Evolutionary conservation across 1,140 invertebrate genomes (phyloP).

Genomic region (Drosophila nikananu): DNA sequence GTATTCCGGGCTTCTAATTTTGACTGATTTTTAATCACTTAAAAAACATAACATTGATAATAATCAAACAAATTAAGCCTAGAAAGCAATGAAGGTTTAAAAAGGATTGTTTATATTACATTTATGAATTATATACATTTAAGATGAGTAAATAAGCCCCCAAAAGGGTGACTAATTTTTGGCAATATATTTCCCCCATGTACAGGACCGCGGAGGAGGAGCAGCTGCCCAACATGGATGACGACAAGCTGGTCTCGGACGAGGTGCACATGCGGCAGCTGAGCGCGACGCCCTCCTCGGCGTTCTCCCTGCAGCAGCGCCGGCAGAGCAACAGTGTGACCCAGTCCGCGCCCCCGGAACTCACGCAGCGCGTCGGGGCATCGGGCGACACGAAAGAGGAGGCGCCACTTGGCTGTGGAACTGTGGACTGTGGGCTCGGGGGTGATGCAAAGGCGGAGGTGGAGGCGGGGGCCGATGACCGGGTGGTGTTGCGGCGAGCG

Average conservation of each 20-base stretch:
- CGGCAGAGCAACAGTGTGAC: constrained; percentile 60
- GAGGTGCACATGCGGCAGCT: constrained; percentile 77
- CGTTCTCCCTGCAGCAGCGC: constrained; percentile 54
- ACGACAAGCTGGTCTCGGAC: constrained; percentile 77
- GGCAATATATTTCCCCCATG: background rate
- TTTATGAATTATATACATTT: background rate
- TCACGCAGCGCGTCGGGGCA: constrained; percentile 45
- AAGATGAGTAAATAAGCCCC: background rate
- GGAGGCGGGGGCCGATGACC: constrained; percentile 46
- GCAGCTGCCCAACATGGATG: constrained; percentile 74
- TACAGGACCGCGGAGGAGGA: constrained; percentile 58
- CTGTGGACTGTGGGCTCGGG: background rate
- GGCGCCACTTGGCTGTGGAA: constrained; percentile 5
- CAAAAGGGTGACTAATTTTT: background rate
- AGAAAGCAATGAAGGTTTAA: too few species aligned
- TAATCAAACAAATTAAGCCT: too few species aligned
- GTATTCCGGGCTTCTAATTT: background rate
- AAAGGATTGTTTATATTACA: too few species aligned
- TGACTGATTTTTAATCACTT: background rate
- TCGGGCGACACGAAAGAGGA: constrained; percentile 34
- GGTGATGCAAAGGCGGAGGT: constrained; percentile 1
- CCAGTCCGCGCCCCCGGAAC: constrained; percentile 65
- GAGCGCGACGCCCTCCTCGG: constrained; percentile 66
- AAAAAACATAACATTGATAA: background rate
- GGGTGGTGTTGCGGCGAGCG: constrained; percentile 59